Evolutionary conservation across 2,888 invertebrate genomes (phyloP), one percentile per base, ranked within the genome.

Genomic region (Amaurobius ferox): DNA sequence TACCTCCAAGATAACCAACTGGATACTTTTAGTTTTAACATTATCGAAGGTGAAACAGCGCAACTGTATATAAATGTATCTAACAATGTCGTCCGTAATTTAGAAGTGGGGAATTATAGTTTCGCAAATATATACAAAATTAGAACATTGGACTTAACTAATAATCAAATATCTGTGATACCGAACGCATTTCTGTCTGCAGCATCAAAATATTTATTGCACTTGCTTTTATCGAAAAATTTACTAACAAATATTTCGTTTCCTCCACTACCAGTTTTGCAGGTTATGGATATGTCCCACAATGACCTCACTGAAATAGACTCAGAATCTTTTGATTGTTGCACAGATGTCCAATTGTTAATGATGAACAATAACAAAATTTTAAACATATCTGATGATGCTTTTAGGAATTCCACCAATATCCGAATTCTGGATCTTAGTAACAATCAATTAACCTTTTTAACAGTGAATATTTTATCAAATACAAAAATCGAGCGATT

Each of bases 1-100:
- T 96, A 97, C 91, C 92, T 97, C 87, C 96, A 96, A 92, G 70
- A 76, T n/a, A 81, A 81, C 30, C 26, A 32, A 16, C 19, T 85
- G 23, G 66, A 72, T 19, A 30, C 44, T n/a, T 79, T 85, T 70
- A 66, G 48, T 13, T 62, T 85, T 7, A 39, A 66, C 44, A 28
- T 67, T 9, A 39, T 85, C 32, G 71, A 55, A 26, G 72, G 61
- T 9, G 71, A 55, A 28, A 72, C 78, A 6, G 35, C 64, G 0
- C 66, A 64, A 11, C 28, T 85, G 32, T 70, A 67, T 29, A 44
- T 81, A 23, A 81, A 81, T 23, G 9, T 76, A 9, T 81, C 81
- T 6, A 81, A 81, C 62, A 81, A 81, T 23, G 23, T 26, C 13
- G n/a, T 81, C 0, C 13, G 30, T 7, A 9, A n/a, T 23, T 40